Evolutionary conservation across 2,888 invertebrate genomes (phyloP).

Genomic region (Criorhina ranunculi): DNA sequence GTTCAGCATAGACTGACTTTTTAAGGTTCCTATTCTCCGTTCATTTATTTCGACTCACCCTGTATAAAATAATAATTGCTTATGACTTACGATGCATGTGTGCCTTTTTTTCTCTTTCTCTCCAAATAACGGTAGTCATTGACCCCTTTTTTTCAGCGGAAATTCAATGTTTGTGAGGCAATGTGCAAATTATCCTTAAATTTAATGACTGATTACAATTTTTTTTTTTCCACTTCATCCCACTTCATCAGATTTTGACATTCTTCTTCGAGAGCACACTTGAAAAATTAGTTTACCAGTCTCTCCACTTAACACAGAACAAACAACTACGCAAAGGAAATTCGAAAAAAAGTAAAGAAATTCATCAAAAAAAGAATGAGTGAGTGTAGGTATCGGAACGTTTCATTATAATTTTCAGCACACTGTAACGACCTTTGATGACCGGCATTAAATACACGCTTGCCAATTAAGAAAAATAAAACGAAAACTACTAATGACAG

Average conservation of each 20-base stretch:
- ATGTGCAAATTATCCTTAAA: constrained; percentile 12
- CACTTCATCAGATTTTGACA: constrained; percentile 34
- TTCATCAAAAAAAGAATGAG: background rate
- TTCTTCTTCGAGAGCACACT: constrained; percentile 14
- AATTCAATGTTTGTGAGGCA: background rate
- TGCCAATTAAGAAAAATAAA: constrained; percentile 33
- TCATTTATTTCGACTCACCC: no score
- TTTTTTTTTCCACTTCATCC: constrained; percentile 14
- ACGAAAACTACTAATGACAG: constrained; percentile 10
- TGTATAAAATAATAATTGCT: no score
- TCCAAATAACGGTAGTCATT: background rate
- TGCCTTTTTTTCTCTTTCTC: background rate
- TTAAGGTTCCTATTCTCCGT: no score
- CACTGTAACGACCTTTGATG: constrained; percentile 44
- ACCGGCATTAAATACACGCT: constrained; percentile 28
- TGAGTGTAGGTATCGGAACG: constrained; percentile 25
- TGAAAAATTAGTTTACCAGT: constrained; percentile 39
- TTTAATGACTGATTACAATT: constrained; percentile 20
- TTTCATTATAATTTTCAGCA: constrained; percentile 51
- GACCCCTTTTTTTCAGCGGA: background rate
- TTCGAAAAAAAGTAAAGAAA: background rate
- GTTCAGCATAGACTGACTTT: no score
- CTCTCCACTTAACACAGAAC: constrained; percentile 26
- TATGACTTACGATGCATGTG: no score
- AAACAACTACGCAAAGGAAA: constrained; percentile 1